Evolutionary conservation across 2,113 vertebrate species (phyloP), one percentile per base, ranked within the genome.

Genomic region (Puffinus mauretanicus): DNA sequence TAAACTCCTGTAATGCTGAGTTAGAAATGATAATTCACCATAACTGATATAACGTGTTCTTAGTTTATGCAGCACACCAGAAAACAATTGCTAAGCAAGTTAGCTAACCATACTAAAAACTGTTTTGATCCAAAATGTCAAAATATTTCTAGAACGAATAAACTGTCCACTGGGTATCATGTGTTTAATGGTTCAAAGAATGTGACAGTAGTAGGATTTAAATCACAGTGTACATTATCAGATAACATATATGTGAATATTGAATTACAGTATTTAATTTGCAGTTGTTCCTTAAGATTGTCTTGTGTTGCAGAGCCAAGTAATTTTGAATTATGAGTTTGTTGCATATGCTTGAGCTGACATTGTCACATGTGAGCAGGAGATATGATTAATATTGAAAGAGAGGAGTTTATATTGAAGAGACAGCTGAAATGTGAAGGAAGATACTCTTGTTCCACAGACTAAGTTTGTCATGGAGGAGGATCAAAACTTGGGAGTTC

Each of bases 171-270:
- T 64, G 24, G n/a, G 58, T 94, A 80, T 89, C 51, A n/a, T 25
- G 32, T 70, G 69, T 38, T 95, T 77, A 91, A 80, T 20, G 18
- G 93, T 46, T 86, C 58, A 70, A 92, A 85, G 38, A 89, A 80
- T 94, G 91, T 94, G 71, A 85, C 40, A 36, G 60, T 73, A 87
- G 83, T 36, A 91, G 71, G 58, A 90, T 90, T 97, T 83, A 94
- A 94, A 91, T 89, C 78, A 76, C 66, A 66, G 51, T 52, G 44
- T 79, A 89, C 20, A 8, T 92, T 75, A 75, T 77, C 16, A 4
- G 66, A 51, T 82, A 94, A 85, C 57, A 29, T 57, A 60, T 36
- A 92, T 66, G 69, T 82, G 46, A 79, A 69, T 85, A 91, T 82
- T 51, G 10, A 44, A 67, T 94, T 92, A 72, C 4, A 0, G 21